Evolutionary conservation across 2,797 vertebrate genomes (phyloP), one percentile per base, ranked within the genome.

Genomic region (Liasis olivaceus): DNA sequence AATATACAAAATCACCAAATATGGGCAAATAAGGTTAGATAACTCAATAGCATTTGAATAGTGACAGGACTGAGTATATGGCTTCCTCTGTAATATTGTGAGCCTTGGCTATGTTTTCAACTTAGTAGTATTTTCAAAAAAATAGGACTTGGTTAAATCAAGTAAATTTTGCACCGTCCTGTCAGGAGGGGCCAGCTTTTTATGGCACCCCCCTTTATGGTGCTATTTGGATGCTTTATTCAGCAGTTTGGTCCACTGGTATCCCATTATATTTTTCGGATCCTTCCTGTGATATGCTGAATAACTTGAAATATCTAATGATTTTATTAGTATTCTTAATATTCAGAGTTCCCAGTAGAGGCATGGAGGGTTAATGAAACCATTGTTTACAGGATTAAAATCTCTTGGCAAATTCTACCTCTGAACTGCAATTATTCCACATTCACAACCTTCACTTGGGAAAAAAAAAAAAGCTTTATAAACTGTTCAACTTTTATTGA

Each of bases 351-450:
- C 95, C 94, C 94, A 59, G 72, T 85, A 94, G 96, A 96, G 91
- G 85, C 0, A 0, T 96, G 89, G 93, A 92, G 85, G 66, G 90
- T 91, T 96, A 96, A 97, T 96, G 93, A 96, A 96, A 94, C 93
- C 88, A 94, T 95, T 96, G 96, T 95, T 96, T 96, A 94, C 64
- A 95, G 93, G 93, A 96, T 93, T 96, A 95, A 96, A 96, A 96
- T 96, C 63, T 96, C 91, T 63, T 91, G 60, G 94, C 87, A 94
- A 95, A 96, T 95, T 95, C 13, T 72, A 88, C 1, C 1, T 88
- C 91, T 91, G 56, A 28, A 47, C 85, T 91, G 92, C 94, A 89
- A 95, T 94, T 93, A 94, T 84, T 54, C 91, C 24, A 89, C 0
- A 0, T n/a, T 91, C 88, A 3, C 15, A 58, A 56, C 59, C 88